Conservation (phyloP, 64 coral and sea anemone genomes). For the Pocillopora damicornis region DNA sequence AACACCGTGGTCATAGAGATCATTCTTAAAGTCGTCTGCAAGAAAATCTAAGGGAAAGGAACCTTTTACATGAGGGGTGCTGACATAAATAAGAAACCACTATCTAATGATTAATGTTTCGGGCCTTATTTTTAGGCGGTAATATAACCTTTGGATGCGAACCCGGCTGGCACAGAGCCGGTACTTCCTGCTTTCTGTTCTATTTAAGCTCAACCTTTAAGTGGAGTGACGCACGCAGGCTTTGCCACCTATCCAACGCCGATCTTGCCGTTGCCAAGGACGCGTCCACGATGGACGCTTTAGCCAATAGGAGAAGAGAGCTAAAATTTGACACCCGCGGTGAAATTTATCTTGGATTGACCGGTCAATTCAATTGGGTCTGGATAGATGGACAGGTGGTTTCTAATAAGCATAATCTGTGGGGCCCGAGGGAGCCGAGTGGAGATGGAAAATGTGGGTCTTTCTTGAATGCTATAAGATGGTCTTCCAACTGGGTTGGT, state of each 20-base stretch:
- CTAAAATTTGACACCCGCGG: not conserved
- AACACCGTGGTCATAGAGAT: not conserved
- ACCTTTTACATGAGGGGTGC: not conserved
- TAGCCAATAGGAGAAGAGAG: not conserved
- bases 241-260: not conserved
- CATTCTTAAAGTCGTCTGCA: not conserved
- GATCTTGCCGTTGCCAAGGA: constrained; percentile 19
- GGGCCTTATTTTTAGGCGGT: not conserved
- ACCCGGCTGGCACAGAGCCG: not conserved
- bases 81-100: not conserved
- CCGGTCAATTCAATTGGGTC: constrained; percentile 7
- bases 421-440: constrained; percentile 31
- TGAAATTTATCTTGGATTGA: constrained; percentile 12
- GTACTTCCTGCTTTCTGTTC: not conserved
- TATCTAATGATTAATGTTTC: not conserved
- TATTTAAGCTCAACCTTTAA: not conserved
- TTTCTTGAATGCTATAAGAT: constrained; percentile 25
- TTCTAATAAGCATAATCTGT: not conserved
- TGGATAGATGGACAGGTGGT: not conserved
- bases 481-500: constrained; percentile 9
- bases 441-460: constrained; percentile 28
- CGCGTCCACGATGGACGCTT: not conserved
- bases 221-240: not conserved
- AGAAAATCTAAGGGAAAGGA: not conserved
- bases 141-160: not conserved